A percentile compares a stretch with the other conserved stretches of the same genome.
These are phyloP conservation scores for Hirudinaria manillensis DNA, from an alignment of 2,888 invertebrate species.

Conservation along the genomic window DNA sequence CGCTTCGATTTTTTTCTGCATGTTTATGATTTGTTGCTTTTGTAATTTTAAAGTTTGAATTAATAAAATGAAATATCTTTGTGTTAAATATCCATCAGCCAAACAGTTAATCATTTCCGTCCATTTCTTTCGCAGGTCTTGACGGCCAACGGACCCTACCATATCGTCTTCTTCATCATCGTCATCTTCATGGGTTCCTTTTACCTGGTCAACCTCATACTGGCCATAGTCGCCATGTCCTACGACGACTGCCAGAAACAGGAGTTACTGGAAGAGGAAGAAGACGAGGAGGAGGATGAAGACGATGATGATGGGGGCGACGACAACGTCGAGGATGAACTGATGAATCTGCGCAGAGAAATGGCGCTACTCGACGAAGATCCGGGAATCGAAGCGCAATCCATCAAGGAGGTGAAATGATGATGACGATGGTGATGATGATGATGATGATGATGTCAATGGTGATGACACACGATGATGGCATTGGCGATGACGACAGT, in stretches of 20 bases:
- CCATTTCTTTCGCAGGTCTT: conserved; percentile 64
- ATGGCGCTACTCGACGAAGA: neutral
- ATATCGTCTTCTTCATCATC: conserved; percentile 94
- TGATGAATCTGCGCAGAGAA: neutral
- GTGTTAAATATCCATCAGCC: no score
- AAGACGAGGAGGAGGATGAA: conserved; percentile 38
- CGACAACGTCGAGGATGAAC: conserved; percentile 8
- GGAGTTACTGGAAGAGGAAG: conserved; percentile 59
- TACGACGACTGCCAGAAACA: conserved; percentile 83
- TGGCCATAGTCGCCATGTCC: conserved; percentile 98
- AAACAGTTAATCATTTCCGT: no score
- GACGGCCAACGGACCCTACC: conserved; percentile 91
- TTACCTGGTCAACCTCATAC: conserved; percentile 96
- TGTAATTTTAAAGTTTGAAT: neutral
- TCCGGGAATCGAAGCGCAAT: neutral
- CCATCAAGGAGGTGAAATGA: neutral
- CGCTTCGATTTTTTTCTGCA: neutral
- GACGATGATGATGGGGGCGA: conserved; percentile 18
- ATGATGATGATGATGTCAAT: conserved; percentile 22
- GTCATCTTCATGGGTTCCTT: conserved; percentile 97
- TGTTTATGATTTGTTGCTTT: no score
- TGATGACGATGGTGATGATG: neutral
- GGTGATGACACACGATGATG: conserved; percentile 11
- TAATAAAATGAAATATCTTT: neutral
- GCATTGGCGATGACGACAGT: neutral